phyloP scores from a whole-genome alignment of 2,888 invertebrate species.

The Calameuta pallipes region DNA sequence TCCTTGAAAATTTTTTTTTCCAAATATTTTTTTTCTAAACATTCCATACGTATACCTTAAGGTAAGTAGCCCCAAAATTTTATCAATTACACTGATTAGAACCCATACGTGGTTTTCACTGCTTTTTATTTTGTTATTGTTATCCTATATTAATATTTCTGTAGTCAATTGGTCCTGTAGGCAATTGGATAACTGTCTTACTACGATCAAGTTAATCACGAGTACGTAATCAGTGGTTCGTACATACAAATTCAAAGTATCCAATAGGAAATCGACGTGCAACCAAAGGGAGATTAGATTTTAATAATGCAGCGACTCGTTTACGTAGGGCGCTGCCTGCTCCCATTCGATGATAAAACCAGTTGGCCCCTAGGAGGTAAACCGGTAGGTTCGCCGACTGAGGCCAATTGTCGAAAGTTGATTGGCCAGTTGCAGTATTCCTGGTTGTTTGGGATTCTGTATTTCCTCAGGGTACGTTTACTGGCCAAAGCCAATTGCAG shows the following conservation, averaged over 20 bases:
- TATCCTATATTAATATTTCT: background rate
- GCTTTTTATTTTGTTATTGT: background rate
- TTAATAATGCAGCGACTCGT: slow-evolving; percentile 60
- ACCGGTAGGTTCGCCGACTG: slow-evolving; percentile 21
- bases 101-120: background rate
- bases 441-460: slow-evolving; percentile 12
- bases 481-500: background rate
- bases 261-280: background rate
- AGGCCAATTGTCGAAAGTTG: slow-evolving; percentile 55
- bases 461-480: slow-evolving; percentile 30
- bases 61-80: background rate
- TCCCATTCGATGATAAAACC: slow-evolving; percentile 33
- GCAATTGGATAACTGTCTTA: background rate
- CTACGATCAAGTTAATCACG: background rate
- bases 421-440: slow-evolving; percentile 40
- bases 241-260: background rate
- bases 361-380: slow-evolving; percentile 41
- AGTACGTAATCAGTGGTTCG: background rate
- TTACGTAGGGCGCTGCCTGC: slow-evolving; percentile 29
- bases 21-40: no score
- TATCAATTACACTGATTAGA: background rate
- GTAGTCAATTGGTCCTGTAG: background rate
- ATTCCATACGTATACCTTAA: no score
- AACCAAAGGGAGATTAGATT: slow-evolving; percentile 57
- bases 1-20: background rate